Percentiles rank a stretch among this genome's conserved stretches.
These are phyloP conservation scores for Scotopteryx bipunctaria DNA, from an alignment of 2,888 invertebrate species.

Conservation along the genomic window DNA sequence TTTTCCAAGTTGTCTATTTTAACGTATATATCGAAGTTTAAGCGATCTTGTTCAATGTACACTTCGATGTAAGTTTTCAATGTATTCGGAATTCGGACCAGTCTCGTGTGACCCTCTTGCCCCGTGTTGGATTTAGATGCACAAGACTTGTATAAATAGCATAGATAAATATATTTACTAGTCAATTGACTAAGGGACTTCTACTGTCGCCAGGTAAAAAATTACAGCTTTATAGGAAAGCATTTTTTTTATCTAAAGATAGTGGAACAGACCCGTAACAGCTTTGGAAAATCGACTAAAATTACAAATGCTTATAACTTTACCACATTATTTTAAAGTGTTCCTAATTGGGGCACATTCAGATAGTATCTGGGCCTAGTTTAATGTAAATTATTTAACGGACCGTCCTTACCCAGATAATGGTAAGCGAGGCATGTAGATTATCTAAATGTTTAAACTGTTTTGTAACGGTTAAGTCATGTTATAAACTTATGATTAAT, in stretches of 20 bases:
- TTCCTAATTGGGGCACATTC: slow-evolving; percentile 27
- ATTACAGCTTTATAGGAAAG: no score
- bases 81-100: slow-evolving; percentile 30
- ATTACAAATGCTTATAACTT: slow-evolving; percentile 41
- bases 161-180: slow-evolving; percentile 50
- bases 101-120: slow-evolving; percentile 53
- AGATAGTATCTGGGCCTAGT: slow-evolving; percentile 73
- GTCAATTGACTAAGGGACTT: slow-evolving; percentile 57
- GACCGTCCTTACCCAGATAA: slow-evolving; percentile 80
- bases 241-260: not conserved
- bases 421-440: slow-evolving; percentile 74
- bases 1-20: slow-evolving; percentile 2
- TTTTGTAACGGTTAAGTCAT: slow-evolving; percentile 82
- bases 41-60: slow-evolving; percentile 18
- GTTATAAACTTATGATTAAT: slow-evolving; percentile 81
- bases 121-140: slow-evolving; percentile 63
- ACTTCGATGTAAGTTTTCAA: slow-evolving; percentile 25
- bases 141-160: slow-evolving; percentile 65
- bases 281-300: slow-evolving; percentile 49
- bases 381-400: slow-evolving; percentile 75
- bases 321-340: slow-evolving; percentile 22
- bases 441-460: slow-evolving; percentile 78
- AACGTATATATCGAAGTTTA: slow-evolving; percentile 17
- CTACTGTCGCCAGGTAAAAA: not conserved
- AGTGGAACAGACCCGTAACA: slow-evolving; percentile 26